Base-by-base conservation (phyloP, 2,888 invertebrate genomes). In the Phymatocera aterrima region DNA sequence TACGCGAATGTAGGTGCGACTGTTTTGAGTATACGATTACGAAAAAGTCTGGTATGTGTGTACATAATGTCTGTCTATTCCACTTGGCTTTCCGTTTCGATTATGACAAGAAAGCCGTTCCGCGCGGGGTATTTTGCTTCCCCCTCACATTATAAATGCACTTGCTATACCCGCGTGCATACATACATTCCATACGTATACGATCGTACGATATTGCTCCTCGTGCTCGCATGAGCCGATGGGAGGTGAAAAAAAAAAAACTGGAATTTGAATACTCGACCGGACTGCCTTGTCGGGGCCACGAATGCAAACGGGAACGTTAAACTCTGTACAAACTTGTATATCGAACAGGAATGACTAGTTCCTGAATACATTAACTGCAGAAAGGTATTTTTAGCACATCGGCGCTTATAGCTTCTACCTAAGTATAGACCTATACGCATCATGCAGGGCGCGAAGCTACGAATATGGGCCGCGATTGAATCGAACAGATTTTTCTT, bases 211-310 rank as follows among this genome's bases (percentile, higher is more conserved):
- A n/a, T n/a, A n/a, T n/a, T n/a, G n/a, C n/a, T n/a, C n/a, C n/a
- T n/a, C n/a, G n/a, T n/a, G 43, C 43, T 12, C 12, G 6, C 12
- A 43, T 10, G 6, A 43, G 43, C 43, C 43, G 12, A 6, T 28
- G 10, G 60, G 31, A 31, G 24, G 15, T 15, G 12, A 8, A 21
- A 18, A 37, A 51, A 34, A 8, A 12, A 51, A 31, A 75, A 72
- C 10, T 31, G 5, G 34, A n/a, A 75, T 57, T 75, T 75, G 75
- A 75, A 75, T 75, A 75, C 75, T 40, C 75, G 75, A 57, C 75
- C 28, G 75, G 75, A 75, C 75, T 75, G 60, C 75, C 75, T 75
- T 75, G 75, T 75, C 60, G 60, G 75, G 75, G 75, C 28, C 75
- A 57, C 60, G 60, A 60, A 75, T 57, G n/a, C 54, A 31, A 15